Evolutionary conservation across 2,797 vertebrate species (phyloP).

Genomic region (Telmatherina bonti): DNA sequence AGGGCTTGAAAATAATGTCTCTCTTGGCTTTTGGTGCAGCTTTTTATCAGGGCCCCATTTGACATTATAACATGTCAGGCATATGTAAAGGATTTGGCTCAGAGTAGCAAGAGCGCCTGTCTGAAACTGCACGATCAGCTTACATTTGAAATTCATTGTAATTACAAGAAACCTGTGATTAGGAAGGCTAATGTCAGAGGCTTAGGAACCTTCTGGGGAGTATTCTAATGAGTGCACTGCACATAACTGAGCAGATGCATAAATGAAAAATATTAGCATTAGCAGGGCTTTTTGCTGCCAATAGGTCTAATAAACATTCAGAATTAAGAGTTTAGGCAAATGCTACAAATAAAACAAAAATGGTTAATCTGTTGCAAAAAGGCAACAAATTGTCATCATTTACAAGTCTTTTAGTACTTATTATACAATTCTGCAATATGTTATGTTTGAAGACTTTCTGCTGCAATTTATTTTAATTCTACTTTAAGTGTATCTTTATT

Average conservation of each 20-base stretch:
- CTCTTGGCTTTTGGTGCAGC: not conserved
- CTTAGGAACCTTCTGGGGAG: conserved; percentile 13
- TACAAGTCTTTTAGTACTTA: too few species aligned
- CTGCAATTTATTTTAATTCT: too few species aligned
- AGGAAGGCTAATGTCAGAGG: conserved; percentile 27
- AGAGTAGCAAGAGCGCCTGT: conserved; percentile 1
- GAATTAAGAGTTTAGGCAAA: not conserved
- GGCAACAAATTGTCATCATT: not conserved
- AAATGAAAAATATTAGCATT: conserved; percentile 8
- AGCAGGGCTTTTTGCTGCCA: conserved; percentile 12
- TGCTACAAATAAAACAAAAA: not conserved
- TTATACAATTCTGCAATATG: too few species aligned
- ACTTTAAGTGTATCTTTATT: too few species aligned
- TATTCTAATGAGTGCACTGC: conserved; percentile 8
- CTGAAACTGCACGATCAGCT: conserved; percentile 18
- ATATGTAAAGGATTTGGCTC: conserved; percentile 30
- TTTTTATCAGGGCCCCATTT: conserved; percentile 17
- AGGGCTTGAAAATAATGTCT: conserved; percentile 16
- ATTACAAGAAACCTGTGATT: conserved; percentile 33
- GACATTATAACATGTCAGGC: conserved; percentile 24
- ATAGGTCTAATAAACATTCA: not conserved
- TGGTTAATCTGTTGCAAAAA: not conserved
- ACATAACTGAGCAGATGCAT: conserved; percentile 12
- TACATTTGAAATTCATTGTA: conserved; percentile 31
- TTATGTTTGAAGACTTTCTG: too few species aligned